Evolutionary conservation across 2,888 invertebrate genomes (phyloP).

Genomic region (Microchrysa polita): DNA sequence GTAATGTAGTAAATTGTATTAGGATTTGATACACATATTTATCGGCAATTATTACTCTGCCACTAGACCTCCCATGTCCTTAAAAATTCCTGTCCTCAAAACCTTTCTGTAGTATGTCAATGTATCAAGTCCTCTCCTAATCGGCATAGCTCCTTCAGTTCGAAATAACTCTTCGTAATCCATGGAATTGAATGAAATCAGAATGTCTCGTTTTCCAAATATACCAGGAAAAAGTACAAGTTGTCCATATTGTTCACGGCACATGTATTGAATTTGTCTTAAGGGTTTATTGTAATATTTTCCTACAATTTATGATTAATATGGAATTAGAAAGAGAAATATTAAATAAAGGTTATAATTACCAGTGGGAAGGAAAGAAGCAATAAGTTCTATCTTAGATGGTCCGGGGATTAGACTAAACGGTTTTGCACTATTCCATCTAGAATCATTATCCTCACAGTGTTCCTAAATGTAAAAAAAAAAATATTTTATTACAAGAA

Average conservation of each 20-base stretch:
- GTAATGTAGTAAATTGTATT: conserved; percentile 23
- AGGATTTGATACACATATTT: background rate
- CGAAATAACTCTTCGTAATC: conserved; percentile 65
- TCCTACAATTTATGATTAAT: conserved; percentile 51
- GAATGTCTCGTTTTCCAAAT: conserved; percentile 58
- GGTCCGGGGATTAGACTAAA: conserved; percentile 58
- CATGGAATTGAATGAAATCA: conserved; percentile 67
- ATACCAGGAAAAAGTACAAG: conserved; percentile 64
- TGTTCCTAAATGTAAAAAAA: conserved; percentile 30
- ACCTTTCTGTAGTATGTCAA: conserved; percentile 63
- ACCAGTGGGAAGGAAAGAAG: conserved; percentile 58
- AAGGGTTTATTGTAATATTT: conserved; percentile 55
- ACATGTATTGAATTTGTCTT: conserved; percentile 54
- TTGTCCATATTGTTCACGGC: conserved; percentile 61
- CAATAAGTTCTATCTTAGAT: conserved; percentile 52
- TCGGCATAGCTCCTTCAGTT: conserved; percentile 66
- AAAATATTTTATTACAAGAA: no score
- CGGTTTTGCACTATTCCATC: conserved; percentile 57
- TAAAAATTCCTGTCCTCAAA: conserved; percentile 62
- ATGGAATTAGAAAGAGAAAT: background rate
- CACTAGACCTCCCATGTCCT: conserved; percentile 57
- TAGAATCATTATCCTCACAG: conserved; percentile 48
- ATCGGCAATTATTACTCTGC: conserved; percentile 55
- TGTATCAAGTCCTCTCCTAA: conserved; percentile 62
- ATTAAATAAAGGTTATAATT: background rate